Evolutionary conservation across 2,888 invertebrate genomes (phyloP), one percentile per base, ranked within the genome.

Genomic region (Luffia ferchaultella): DNA sequence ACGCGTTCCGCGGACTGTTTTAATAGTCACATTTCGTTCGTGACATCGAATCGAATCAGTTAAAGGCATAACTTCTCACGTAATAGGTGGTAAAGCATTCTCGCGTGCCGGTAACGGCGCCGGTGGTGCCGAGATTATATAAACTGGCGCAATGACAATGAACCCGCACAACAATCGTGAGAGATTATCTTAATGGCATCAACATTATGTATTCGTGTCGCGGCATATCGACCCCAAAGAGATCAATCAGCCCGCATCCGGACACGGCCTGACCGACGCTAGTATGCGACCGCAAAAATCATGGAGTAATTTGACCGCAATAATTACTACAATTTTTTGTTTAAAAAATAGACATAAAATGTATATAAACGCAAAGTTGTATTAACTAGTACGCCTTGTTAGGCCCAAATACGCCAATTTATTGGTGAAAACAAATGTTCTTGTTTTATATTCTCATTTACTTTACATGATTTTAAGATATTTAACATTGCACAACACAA

Each of bases 181-280:
- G 60, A 74, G 76, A 80, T 80, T 79, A 80, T 76, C 77, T 76
- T 75, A 76, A 79, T 30, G 30, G 12, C 30, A 12, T 12, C 30
- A 12, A 12, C 30, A 30, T 30, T 30, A 30, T 30, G 30, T 30
- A 30, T 30, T 30, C 30, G 30, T 30, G 30, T 30, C 30, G 30
- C 30, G 5, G 30, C 30, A 30, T 30, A n/a, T 12, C 5, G 30
- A 3, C 5, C 30, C 30, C 30, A 30, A 12, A 30, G 30, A 12
- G 30, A 12, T 30, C 30, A 12, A 30, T 30, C 30, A 30, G 30
- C 30, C 30, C 30, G 30, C 30, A 12, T 30, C 30, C 5, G 5
- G 30, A 7, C 30, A n/a, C 30, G 30, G 5, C 30, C 30, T 12
- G 30, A 12, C 5, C 12, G 12, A 3, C 30, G 30, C 3, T 30